Evolutionary conservation across 2,888 invertebrate genomes (phyloP).

Genomic region (Drosophila stalkeri): DNA sequence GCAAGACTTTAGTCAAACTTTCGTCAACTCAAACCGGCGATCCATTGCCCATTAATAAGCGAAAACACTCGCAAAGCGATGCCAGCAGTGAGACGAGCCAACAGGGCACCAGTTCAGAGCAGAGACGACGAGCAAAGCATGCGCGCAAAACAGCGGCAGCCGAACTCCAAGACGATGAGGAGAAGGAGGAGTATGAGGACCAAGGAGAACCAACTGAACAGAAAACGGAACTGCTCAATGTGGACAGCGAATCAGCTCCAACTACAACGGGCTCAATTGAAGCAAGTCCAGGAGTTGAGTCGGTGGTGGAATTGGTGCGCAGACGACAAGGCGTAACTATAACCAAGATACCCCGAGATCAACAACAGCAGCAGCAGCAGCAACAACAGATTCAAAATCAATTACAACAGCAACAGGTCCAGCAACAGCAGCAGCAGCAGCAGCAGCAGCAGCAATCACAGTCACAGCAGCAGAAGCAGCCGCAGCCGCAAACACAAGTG

Average conservation of each 20-base stretch:
- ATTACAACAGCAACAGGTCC: conserved; percentile 14
- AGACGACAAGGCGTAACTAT: conserved; percentile 82
- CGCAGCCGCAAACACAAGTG: conserved; percentile 3
- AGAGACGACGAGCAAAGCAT: conserved; percentile 57
- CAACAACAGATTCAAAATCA: conserved; percentile 12
- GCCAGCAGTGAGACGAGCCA: conserved; percentile 56
- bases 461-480: neutral
- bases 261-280: neutral
- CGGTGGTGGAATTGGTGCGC: conserved; percentile 72
- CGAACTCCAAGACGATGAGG: neutral
- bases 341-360: conserved; percentile 74
- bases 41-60: conserved; percentile 9
- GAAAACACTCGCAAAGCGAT: conserved; percentile 50
- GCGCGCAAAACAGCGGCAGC: conserved; percentile 38
- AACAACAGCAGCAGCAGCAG: conserved; percentile 22
- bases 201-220: neutral
- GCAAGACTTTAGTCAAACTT: conserved; percentile 31
- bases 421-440: too few species aligned
- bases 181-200: neutral
- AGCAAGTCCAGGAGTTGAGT: conserved; percentile 43
- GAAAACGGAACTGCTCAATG: neutral
- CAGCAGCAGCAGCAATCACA: conserved; percentile 28
- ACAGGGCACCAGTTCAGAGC: conserved; percentile 19
- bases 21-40: neutral
- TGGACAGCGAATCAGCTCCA: neutral